Evolutionary conservation across 2,797 vertebrate genomes (phyloP).

Genomic region (Telmatherina bonti): DNA sequence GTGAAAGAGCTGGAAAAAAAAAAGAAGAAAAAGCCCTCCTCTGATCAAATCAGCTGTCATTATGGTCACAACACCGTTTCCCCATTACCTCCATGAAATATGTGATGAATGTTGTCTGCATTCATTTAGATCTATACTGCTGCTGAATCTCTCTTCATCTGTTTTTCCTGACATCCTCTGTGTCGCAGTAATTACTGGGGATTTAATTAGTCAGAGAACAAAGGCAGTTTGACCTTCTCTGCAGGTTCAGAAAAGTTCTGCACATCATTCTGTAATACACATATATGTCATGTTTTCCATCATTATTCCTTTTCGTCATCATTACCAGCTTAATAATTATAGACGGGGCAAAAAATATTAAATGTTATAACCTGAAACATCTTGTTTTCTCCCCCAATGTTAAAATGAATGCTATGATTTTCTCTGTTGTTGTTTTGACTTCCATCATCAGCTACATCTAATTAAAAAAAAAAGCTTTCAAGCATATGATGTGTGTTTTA

Average conservation of each 20-base stretch:
- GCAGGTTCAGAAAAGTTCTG: slow-evolving; percentile 41
- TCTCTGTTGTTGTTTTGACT: no score
- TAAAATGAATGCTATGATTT: no score
- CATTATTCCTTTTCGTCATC: neutral
- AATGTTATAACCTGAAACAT: no score
- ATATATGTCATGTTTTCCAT: slow-evolving; percentile 19
- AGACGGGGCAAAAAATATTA: neutral
- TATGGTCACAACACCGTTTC: slow-evolving; percentile 22
- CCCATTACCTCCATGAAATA: slow-evolving; percentile 25
- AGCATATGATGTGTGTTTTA: no score
- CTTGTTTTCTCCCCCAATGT: no score
- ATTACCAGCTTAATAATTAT: neutral
- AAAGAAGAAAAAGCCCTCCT: neutral
- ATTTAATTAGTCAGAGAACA: slow-evolving; percentile 76
- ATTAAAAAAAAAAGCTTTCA: no score
- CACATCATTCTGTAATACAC: slow-evolving; percentile 28
- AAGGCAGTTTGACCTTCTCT: slow-evolving; percentile 67
- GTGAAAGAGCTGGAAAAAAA: slow-evolving; percentile 26
- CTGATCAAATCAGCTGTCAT: slow-evolving; percentile 38
- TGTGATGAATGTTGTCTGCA: slow-evolving; percentile 36
- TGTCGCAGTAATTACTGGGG: slow-evolving; percentile 62
- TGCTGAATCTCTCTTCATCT: slow-evolving; percentile 37
- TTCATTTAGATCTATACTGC: slow-evolving; percentile 27
- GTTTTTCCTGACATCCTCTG: slow-evolving; percentile 48
- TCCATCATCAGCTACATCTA: no score